Base-by-base conservation (phyloP, 2,888 invertebrate genomes). In the Sarcophaga rosellei region DNA sequence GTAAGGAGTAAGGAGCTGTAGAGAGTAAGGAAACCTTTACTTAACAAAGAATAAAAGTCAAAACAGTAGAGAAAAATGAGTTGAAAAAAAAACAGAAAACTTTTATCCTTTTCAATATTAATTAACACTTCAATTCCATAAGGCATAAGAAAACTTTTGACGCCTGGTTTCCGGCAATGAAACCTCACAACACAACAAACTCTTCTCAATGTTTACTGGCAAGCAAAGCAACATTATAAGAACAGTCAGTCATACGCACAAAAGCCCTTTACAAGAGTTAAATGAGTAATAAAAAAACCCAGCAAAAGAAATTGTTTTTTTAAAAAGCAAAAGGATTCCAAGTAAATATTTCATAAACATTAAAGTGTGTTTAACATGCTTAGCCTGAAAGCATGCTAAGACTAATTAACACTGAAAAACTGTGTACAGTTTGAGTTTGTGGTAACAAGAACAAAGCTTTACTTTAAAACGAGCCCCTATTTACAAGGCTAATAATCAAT, bases 111-210 rank as follows among this genome's bases (percentile, higher is more conserved):
- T 91, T 91, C 91, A 91, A 91, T 91, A 91, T 91, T 91, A 91
- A 91, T 91, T 91, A 91, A 91, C 92, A 91, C 91, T 91, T 91
- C 91, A 90, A 91, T 91, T 91, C 91, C 91, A 90, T 90, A 90
- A 88, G 88, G 90, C 88, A 88, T 79, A 87, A 88, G 74, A 85
- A 80, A 82, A 87, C 80, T 85, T 87, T 87, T 87, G 87, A 86
- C 74, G 77, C 74, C 77, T 81, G 82, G 79, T 85, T 85, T 87
- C 82, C 82, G 84, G 82, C 85, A 61, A 76, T 53, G 77, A 82
- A 85, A 82, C 84, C 82, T 57, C 72, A 66, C 17, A 74, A 23
- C 12, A 59, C 25, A 23, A 25, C 66, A 12, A 35, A 23, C 21
- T 57, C 53, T 2, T 57, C 53, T 2, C 2, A 10, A 8, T 8